Base-by-base conservation (phyloP, 2,888 invertebrate genomes). In the Tachystola acroxantha region DNA sequence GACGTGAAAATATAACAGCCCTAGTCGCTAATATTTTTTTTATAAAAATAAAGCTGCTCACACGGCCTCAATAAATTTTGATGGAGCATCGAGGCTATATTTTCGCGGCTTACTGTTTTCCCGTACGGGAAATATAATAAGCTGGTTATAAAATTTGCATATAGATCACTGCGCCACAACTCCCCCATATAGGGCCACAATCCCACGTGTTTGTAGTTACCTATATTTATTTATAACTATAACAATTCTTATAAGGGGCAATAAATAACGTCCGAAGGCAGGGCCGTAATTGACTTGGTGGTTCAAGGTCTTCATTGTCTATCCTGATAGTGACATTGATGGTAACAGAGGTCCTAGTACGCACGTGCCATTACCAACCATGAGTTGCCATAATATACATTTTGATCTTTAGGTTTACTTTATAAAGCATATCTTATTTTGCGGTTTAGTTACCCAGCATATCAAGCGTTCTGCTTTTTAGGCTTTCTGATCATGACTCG, bases 131-230 rank as follows among this genome's bases (percentile, higher is more conserved):
- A 81, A 79, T 81, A 82, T 84, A 84, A 86, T 85, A 85, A 82
- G 77, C 81, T 76, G 75, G 80, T 76, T 80, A 81, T 82, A 79
- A 79, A 63, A 85, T 86, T 86, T 80, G 72, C 86, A 86, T 86
- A 80, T 84, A 85, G 78, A 86, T 84, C 85, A 80, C 79, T 57
- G 45, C 71, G 71, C 73, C 66, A 62, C 66, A 53, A n/a, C n/a
- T n/a, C 51, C 53, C 61, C 57, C 60, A 56, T 56, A 51, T 45
- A 50, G 46, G 56, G 55, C n/a, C n/a, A n/a, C n/a, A n/a, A n/a
- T 64, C 53, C 43, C 46, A 35, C 42, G 14, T n/a, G 26, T 9
- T 6, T 6, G 6, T 16, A 16, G 16, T 16, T 20, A 13, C 9
- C 20, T 29, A 35, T 22, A 31, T 30, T 30, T 30, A 36, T 36